Percentiles rank a stretch among this genome's conserved stretches.
phyloP scores from a whole-genome alignment of 2,113 vertebrate species.

The Albula glossodonta region DNA sequence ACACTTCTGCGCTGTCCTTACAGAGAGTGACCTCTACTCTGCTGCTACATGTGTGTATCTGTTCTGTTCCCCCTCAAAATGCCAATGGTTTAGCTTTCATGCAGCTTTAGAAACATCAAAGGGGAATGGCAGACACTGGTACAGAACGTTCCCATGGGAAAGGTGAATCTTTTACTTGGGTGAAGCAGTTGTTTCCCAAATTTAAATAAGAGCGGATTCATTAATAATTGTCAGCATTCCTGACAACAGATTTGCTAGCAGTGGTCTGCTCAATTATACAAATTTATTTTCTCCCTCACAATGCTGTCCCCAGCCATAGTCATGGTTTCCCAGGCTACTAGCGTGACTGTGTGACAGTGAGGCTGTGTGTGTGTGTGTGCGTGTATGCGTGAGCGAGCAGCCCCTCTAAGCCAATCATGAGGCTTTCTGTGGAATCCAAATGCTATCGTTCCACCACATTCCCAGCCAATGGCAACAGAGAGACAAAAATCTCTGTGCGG shows the following conservation, averaged over 20 bases:
- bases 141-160: slow-evolving; percentile 25
- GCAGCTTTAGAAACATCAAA: slow-evolving; percentile 21
- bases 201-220: slow-evolving; percentile 61
- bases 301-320: slow-evolving; percentile 4
- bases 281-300: slow-evolving; percentile 12
- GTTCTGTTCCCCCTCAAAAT: not conserved
- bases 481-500: slow-evolving; percentile 51
- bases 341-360: slow-evolving; percentile 20
- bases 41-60: not conserved
- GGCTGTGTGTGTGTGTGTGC: slow-evolving; percentile 17
- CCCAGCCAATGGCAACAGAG: slow-evolving; percentile 55
- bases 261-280: slow-evolving; percentile 52
- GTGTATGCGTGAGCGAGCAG: slow-evolving; percentile 22
- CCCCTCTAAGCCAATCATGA: slow-evolving; percentile 52
- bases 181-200: slow-evolving; percentile 37
- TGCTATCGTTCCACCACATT: slow-evolving; percentile 60
- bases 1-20: not conserved
- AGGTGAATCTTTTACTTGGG: slow-evolving; percentile 19
- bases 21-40: not conserved
- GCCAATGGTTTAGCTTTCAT: not conserved
- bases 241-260: slow-evolving; percentile 58
- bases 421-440: slow-evolving; percentile 36
- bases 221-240: slow-evolving; percentile 57
- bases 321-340: slow-evolving; percentile 15
- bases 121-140: slow-evolving; percentile 4